Conservation (phyloP, 2,888 invertebrate genomes). For the Drosophila formosana region DNA sequence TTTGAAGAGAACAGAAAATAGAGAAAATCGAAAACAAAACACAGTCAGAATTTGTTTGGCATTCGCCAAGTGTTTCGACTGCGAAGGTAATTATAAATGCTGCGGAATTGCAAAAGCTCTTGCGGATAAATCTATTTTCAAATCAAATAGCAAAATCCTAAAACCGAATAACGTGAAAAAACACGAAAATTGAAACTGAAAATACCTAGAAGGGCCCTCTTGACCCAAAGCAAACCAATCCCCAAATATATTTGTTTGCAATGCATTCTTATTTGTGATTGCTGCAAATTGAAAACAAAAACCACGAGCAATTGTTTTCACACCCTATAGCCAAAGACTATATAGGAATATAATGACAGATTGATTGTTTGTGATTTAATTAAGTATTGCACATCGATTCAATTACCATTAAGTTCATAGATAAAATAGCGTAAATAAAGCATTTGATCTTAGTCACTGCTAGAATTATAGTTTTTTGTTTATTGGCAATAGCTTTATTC, state of each 20-base stretch:
- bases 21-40: slow-evolving; percentile 26
- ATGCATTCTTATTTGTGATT: background rate
- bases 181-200: slow-evolving; percentile 16
- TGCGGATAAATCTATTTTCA: slow-evolving; percentile 39
- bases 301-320: slow-evolving; percentile 1
- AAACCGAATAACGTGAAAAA: slow-evolving; percentile 20
- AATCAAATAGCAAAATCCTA: slow-evolving; percentile 5
- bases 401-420: too few species aligned
- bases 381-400: too few species aligned
- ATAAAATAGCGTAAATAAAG: too few species aligned
- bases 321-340: background rate
- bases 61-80: slow-evolving; percentile 57
- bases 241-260: background rate
- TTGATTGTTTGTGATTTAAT: too few species aligned
- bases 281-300: slow-evolving; percentile 19
- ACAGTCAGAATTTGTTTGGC: slow-evolving; percentile 55
- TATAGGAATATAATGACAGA: background rate
- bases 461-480: too few species aligned
- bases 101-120: slow-evolving; percentile 39
- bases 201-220: slow-evolving; percentile 45
- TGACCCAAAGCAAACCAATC: slow-evolving; percentile 16
- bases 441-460: too few species aligned
- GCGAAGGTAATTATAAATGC: slow-evolving; percentile 59
- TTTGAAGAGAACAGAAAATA: slow-evolving; percentile 56
- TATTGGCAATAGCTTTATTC: too few species aligned